A percentile compares a stretch with the other conserved stretches of the same genome.
These are phyloP conservation scores for Vicugna pacos DNA, from an alignment of 2,113 vertebrate genomes.

Conservation along the genomic window DNA sequence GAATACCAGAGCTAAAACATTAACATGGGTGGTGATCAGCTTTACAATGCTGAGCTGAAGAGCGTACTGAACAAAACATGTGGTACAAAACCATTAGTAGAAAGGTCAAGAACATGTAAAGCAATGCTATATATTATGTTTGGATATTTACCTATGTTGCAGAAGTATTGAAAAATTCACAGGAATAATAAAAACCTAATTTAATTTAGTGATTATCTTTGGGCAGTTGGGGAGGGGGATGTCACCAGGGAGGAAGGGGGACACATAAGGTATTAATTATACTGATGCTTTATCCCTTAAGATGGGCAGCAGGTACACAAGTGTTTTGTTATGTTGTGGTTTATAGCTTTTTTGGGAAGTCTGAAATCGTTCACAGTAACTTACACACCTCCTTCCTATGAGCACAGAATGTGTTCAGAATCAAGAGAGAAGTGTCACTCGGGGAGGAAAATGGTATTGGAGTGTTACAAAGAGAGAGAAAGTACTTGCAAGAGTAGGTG, in stretches of 20 bases:
- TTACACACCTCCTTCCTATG: not conserved
- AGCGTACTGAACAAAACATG: not conserved
- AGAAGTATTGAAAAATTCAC: conserved; percentile 34
- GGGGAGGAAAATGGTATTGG: not conserved
- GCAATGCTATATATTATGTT: not conserved
- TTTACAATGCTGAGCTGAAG: not conserved
- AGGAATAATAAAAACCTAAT: conserved; percentile 6
- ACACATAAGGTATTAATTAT: not conserved
- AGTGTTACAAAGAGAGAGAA: not conserved
- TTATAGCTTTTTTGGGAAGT: not conserved
- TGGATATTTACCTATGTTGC: not conserved
- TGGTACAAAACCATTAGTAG: not conserved
- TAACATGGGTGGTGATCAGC: not conserved
- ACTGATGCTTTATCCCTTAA: conserved; percentile 10
- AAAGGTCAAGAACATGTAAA: conserved; percentile 33
- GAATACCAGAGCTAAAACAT: not conserved
- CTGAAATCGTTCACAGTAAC: conserved; percentile 17
- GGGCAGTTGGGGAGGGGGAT: not conserved
- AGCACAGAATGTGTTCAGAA: not conserved
- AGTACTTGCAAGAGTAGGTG: not conserved
- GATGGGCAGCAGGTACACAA: not conserved
- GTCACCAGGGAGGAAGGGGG: not conserved
- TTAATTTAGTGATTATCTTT: conserved; percentile 17
- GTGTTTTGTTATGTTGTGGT: not conserved
- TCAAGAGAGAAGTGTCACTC: not conserved